Percentiles rank a stretch among this genome's conserved stretches.
Conservation (phyloP, 2,888 invertebrate genomes). For the Drosophila infuscata region DNA sequence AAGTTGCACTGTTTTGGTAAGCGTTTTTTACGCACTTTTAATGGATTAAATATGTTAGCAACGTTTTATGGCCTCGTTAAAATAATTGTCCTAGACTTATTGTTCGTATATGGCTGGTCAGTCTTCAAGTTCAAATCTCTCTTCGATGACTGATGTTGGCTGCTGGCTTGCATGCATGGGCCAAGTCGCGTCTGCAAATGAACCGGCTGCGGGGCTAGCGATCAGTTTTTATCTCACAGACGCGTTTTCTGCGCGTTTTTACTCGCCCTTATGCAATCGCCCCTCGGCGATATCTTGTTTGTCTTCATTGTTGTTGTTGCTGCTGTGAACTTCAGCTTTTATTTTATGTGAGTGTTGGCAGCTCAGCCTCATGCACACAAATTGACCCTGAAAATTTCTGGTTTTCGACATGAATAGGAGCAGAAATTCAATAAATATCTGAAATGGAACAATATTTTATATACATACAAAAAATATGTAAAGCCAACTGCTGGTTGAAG, state of each 20-base stretch:
- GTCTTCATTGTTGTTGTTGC: slow-evolving; percentile 35
- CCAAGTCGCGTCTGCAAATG: slow-evolving; percentile 70
- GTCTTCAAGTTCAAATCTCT: slow-evolving; percentile 60
- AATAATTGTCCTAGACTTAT: slow-evolving; percentile 24
- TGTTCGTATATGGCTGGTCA: slow-evolving; percentile 27
- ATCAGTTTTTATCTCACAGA: slow-evolving; percentile 65
- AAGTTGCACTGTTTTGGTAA: slow-evolving; percentile 3
- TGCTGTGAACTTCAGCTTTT: slow-evolving; percentile 45
- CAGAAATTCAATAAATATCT: slow-evolving; percentile 39
- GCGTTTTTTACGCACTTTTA: slow-evolving; percentile 27
- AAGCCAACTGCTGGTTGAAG: slow-evolving; percentile 3
- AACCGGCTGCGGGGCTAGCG: slow-evolving; percentile 55
- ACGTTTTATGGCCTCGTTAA: slow-evolving; percentile 33
- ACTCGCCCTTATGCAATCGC: slow-evolving; percentile 76
- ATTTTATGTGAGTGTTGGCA: slow-evolving; percentile 30
- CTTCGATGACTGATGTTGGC: slow-evolving; percentile 28
- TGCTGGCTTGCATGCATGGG: slow-evolving; percentile 27
- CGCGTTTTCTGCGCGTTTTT: slow-evolving; percentile 43
- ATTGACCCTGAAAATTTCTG: slow-evolving; percentile 83
- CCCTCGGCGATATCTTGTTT: slow-evolving; percentile 56
- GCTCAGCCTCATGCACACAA: slow-evolving; percentile 55
- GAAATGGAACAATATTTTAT: slow-evolving; percentile 38
- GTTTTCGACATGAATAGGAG: slow-evolving; percentile 70
- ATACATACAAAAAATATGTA: not conserved
- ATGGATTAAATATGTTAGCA: slow-evolving; percentile 41